Evolutionary conservation across 2,888 invertebrate genomes (phyloP), one percentile per base, ranked within the genome.

Genomic region (Acrobasis consociella): DNA sequence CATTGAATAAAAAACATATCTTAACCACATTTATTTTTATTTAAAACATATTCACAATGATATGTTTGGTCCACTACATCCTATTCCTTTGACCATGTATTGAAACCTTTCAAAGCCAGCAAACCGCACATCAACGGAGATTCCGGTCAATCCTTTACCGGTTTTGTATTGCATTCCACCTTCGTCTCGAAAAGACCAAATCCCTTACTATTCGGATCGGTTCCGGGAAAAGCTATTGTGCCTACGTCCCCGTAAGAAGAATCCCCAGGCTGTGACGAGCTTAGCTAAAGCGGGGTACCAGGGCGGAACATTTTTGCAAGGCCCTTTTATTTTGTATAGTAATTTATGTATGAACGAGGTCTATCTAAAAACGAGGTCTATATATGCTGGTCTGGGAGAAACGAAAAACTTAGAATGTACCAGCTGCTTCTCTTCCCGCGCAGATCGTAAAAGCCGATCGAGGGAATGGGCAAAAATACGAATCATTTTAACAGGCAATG

Each of bases 121-220:
- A 46, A 15, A 31, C 31, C 49, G 17, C 17, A 39, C 51, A 60
- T 60, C 51, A 60, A 16, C 9, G 15, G 13, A n/a, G n/a, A 42
- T 60, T 42, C 60, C 60, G 60, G 60, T 60, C 60, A 60, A 60
- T 51, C 51, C 60, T 60, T 42, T 51, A 62, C 17, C 58, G 63
- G 62, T 58, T 61, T 64, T 52, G 50, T 62, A 64, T 64, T 68
- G 64, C 63, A 68, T 65, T 68, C 63, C 60, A 63, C 61, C 62
- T 42, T 38, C 49, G 59, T 58, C 46, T 58, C 64, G 65, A 68
- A 68, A 60, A 60, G 39, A 42, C 51, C 16, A 60, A 60, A 60
- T 60, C 60, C 60, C 38, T 59, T 37, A 59, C 59, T 42, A 60
- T 39, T 51, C n/a, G 39, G 60, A 42, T 60, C 60, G 60, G 42